Evolutionary conservation across 1,140 invertebrate genomes (phyloP).

Genomic region (Drosophila grimshawi): DNA sequence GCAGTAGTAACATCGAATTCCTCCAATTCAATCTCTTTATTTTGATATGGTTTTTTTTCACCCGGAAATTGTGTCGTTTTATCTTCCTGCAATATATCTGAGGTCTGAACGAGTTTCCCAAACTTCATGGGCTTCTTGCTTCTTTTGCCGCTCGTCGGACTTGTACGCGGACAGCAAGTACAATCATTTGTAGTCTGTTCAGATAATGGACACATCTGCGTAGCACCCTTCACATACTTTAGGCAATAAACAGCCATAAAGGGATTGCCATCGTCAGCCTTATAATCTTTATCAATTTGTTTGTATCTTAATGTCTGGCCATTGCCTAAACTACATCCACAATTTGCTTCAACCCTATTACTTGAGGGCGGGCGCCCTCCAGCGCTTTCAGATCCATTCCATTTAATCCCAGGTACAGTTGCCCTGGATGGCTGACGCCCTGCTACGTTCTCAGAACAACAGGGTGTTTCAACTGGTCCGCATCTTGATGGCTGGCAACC

Average conservation of each 20-base stretch:
- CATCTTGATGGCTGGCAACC: too few relatives aligned
- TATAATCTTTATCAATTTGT: too few relatives aligned
- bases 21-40: background rate
- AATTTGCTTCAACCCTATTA: too few relatives aligned
- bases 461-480: too few relatives aligned
- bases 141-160: background rate
- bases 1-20: background rate
- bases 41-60: background rate
- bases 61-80: background rate
- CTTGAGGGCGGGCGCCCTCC: too few relatives aligned
- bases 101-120: background rate
- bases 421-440: too few relatives aligned
- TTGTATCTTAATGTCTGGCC: too few relatives aligned
- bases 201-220: background rate
- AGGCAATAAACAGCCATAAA: slow-evolving; percentile 9
- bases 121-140: background rate
- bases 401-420: too few relatives aligned
- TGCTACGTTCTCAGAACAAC: too few relatives aligned
- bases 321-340: too few relatives aligned
- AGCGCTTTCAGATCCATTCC: too few relatives aligned
- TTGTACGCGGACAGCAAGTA: background rate
- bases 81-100: background rate
- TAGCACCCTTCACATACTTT: background rate
- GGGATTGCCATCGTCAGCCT: background rate
- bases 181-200: background rate